phyloP scores from a whole-genome alignment of 2,888 invertebrate species.

The Dendrolimus houi region DNA sequence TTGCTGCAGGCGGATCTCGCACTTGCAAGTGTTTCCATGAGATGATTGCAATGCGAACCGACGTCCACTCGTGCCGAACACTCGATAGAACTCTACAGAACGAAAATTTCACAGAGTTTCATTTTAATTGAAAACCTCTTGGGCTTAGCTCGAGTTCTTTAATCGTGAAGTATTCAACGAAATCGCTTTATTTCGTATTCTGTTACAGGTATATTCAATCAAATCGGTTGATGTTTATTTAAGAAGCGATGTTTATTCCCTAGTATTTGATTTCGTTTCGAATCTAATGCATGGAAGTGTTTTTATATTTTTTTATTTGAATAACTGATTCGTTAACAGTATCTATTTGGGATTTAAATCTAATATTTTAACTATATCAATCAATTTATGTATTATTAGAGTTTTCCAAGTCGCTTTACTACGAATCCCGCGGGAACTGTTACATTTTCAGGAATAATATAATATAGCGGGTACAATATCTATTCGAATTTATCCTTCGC shows the following conservation, averaged over 20 bases:
- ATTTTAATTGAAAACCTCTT: constrained; percentile 29
- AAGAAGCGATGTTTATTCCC: constrained; percentile 13
- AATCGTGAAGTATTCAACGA: constrained; percentile 30
- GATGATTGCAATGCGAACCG: constrained; percentile 11
- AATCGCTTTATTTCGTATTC: constrained; percentile 29
- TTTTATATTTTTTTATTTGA: constrained; percentile 11
- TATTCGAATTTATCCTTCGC: too few relatives aligned
- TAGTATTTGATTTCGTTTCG: constrained; percentile 16
- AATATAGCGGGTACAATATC: too few relatives aligned
- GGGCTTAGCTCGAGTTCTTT: constrained; percentile 26
- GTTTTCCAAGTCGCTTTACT: too few relatives aligned
- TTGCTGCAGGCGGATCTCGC: constrained; percentile 4
- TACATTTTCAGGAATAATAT: too few relatives aligned
- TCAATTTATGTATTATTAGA: too few relatives aligned
- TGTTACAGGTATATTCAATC: constrained; percentile 27
- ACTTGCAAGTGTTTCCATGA: constrained; percentile 11
- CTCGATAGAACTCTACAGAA: constrained; percentile 31
- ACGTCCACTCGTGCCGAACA: constrained; percentile 10
- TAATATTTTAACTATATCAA: too few relatives aligned
- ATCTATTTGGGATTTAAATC: not conserved
- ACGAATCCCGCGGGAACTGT: too few relatives aligned
- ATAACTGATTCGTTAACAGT: not conserved
- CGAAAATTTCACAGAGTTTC: constrained; percentile 28
- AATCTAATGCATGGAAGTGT: constrained; percentile 14
- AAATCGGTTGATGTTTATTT: constrained; percentile 22